Evolutionary conservation across 1,140 invertebrate genomes (phyloP).

Genomic region (Bradynema listronoti): DNA sequence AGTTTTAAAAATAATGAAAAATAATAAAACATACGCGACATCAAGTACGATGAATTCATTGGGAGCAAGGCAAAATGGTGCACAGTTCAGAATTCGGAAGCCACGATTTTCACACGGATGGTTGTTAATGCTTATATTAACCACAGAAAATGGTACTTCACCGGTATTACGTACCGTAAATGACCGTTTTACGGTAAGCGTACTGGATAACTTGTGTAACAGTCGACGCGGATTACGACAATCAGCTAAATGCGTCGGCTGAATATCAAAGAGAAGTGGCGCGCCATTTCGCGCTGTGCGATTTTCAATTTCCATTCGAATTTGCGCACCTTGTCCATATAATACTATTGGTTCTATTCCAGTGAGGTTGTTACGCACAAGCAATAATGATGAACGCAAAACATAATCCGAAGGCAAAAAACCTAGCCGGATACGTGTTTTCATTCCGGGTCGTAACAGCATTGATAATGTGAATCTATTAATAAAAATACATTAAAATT

Average conservation of each 20-base stretch:
- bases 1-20: not conserved
- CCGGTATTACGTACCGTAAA: slow-evolving; percentile 83
- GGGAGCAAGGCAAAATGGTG: slow-evolving; percentile 71
- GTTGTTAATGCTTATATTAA: slow-evolving; percentile 70
- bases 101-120: slow-evolving; percentile 76
- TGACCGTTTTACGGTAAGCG: slow-evolving; percentile 72
- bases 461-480: slow-evolving; percentile 61
- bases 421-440: slow-evolving; percentile 61
- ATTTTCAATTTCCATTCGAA: slow-evolving; percentile 83
- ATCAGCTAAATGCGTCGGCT: slow-evolving; percentile 73
- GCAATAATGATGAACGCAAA: slow-evolving; percentile 61
- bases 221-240: slow-evolving; percentile 65
- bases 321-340: slow-evolving; percentile 72
- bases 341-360: slow-evolving; percentile 77
- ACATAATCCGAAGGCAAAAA: slow-evolving; percentile 62
- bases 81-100: slow-evolving; percentile 76
- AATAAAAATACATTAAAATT: slow-evolving; percentile 9
- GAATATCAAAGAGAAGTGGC: slow-evolving; percentile 75
- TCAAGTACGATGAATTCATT: slow-evolving; percentile 78
- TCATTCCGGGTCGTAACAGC: slow-evolving; percentile 61
- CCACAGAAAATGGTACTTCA: slow-evolving; percentile 68
- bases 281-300: slow-evolving; percentile 70
- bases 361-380: slow-evolving; percentile 80
- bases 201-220: slow-evolving; percentile 63
- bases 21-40: slow-evolving; percentile 64